Percentiles rank a stretch among this genome's conserved stretches.
Evolutionary conservation across 2,888 invertebrate genomes (phyloP).

Genomic region (Drosophila heteroneura): DNA sequence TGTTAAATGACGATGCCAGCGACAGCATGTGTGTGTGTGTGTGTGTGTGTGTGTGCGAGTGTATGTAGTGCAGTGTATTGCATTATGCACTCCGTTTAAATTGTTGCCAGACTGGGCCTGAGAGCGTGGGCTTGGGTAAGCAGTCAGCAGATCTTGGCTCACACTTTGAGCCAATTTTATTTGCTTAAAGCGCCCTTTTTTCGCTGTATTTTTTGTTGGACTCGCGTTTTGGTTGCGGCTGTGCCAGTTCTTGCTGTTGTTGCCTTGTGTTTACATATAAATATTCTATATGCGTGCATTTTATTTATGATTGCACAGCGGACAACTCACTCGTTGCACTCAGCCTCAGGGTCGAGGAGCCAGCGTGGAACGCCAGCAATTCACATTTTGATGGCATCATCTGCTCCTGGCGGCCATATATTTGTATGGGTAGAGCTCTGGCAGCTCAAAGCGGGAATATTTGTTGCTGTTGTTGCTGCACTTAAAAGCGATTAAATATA

Average conservation of each 20-base stretch:
- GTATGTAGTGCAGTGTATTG: conserved; percentile 24
- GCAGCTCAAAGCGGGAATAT: conserved; percentile 3
- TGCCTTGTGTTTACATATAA: conserved; percentile 56
- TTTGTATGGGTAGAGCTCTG: conserved; percentile 50
- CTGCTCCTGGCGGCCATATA: conserved; percentile 56
- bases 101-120: conserved; percentile 37
- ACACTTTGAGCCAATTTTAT: conserved; percentile 33
- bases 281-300: conserved; percentile 73
- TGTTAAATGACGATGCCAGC: conserved; percentile 77
- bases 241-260: conserved; percentile 9
- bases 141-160: conserved; percentile 39
- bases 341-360: conserved; percentile 16
- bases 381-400: conserved; percentile 69
- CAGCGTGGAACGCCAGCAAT: conserved; percentile 25
- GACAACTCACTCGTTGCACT: conserved; percentile 60
- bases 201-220: conserved; percentile 4
- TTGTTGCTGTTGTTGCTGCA: conserved; percentile 42
- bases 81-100: conserved; percentile 52
- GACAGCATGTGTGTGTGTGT: conserved; percentile 28
- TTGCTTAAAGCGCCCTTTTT: conserved; percentile 48
- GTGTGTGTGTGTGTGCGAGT: conserved; percentile 1
- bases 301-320: conserved; percentile 79
- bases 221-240: conserved; percentile 22
- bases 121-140: background rate
- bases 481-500: conserved; percentile 81